Conservation (phyloP, 2,113 vertebrate genomes). For the Lanius collurio region DNA sequence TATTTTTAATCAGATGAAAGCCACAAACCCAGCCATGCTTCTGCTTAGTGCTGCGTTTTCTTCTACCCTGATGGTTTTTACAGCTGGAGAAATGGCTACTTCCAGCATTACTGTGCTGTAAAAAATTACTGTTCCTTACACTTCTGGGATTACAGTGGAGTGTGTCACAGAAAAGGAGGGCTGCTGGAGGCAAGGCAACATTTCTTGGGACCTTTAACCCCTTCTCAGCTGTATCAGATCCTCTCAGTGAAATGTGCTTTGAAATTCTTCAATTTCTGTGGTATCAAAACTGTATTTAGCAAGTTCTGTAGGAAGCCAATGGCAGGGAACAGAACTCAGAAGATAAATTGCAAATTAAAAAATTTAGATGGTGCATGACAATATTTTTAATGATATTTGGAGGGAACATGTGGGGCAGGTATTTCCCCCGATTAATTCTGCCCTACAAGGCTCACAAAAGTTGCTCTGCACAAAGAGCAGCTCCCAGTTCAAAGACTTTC, state of each 20-base stretch:
- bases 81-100: constrained; percentile 47
- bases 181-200: neutral
- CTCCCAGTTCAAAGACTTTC: neutral
- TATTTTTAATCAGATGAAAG: constrained; percentile 61
- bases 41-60: constrained; percentile 52
- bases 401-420: neutral
- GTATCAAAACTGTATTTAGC: neutral
- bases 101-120: constrained; percentile 22
- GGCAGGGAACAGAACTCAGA: neutral
- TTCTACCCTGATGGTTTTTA: constrained; percentile 46
- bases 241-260: neutral
- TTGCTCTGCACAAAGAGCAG: neutral
- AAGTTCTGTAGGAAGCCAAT: neutral
- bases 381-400: neutral
- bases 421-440: neutral
- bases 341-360: neutral
- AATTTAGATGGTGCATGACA: neutral
- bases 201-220: neutral
- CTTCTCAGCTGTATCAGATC: neutral
- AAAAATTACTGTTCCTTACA: constrained; percentile 29
- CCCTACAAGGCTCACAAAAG: neutral
- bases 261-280: neutral
- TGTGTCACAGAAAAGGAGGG: neutral
- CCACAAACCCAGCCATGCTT: constrained; percentile 19
- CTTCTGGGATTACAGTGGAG: neutral